Percentiles rank a stretch among this genome's conserved stretches.
These are phyloP conservation scores for Mimachlamys varia DNA, from an alignment of 2,888 invertebrate species.

Conservation along the genomic window DNA sequence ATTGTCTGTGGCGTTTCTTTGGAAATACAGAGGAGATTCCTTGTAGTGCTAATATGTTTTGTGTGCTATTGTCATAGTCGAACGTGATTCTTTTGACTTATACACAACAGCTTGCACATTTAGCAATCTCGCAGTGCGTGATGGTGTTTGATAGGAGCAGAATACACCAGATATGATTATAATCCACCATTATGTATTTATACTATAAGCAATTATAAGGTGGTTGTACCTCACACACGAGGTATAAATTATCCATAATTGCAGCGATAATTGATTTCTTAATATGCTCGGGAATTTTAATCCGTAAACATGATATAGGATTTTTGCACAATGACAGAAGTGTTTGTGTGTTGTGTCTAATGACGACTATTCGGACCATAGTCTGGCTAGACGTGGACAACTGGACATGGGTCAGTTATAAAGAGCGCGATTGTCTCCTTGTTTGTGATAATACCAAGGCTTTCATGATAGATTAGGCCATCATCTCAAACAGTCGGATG, in stretches of 20 bases:
- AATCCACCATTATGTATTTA: background rate
- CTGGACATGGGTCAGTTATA: background rate
- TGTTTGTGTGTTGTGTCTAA: background rate
- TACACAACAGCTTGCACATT: background rate
- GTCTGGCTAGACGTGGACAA: background rate
- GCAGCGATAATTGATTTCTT: constrained; percentile 10
- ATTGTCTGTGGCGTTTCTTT: background rate
- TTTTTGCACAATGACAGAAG: background rate
- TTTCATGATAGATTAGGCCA: background rate
- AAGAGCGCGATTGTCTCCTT: background rate
- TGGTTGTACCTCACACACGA: background rate
- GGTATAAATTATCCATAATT: background rate
- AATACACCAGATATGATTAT: background rate
- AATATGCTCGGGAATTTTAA: constrained; percentile 10
- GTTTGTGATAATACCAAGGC: background rate
- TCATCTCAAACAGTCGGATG: background rate
- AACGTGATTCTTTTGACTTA: background rate
- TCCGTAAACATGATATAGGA: background rate
- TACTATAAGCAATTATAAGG: background rate
- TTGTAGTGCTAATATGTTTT: background rate
- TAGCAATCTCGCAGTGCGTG: background rate
- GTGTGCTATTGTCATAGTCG: background rate
- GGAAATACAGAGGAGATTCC: background rate
- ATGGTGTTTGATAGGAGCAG: background rate
- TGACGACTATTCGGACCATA: background rate